Evolutionary conservation across 2,113 vertebrate species (phyloP), one percentile per base, ranked within the genome.

Genomic region (Propithecus coquereli): DNA sequence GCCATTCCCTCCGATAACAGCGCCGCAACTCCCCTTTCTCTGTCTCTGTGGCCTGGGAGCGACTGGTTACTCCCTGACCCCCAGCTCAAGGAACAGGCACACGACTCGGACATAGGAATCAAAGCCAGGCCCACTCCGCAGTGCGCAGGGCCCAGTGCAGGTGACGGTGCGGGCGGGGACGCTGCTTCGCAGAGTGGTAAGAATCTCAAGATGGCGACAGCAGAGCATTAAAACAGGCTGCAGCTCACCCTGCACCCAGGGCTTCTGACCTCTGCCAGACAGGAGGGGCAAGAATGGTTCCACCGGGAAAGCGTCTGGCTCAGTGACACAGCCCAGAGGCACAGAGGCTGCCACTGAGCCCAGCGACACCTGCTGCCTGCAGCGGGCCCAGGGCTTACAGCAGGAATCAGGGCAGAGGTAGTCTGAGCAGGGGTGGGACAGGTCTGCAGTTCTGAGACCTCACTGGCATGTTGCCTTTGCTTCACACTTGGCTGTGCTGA

Each of bases 21-120:
- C 9, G 1, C 3, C 7, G 34, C 61, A 9, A 5, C 16, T 34
- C 3, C 9, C 32, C 20, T 8, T 4, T 47, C 14, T 34, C 30
- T 3, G 11, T 89, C 0, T 0, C 0, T 1, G 4, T 14, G 59
- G 22, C 47, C 61, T 59, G 7, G 27, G 14, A 18, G 27, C 57
- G 27, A 34, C 87, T 84, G 23, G 3, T 22, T 11, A 34, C 37
- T 11, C 68, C 30, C 34, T 32, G 14, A 20, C 6, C 3, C 40
- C 40, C 27, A 13, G 74, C 40, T 68, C 66, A 40, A 6, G 1
- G 43, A 63, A 10, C 10, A 4, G 20, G 79, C 34, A 23, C 8
- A 43, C 1, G 17, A 37, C 59, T 37, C 50, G 47, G 32, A n/a
- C 1, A 13, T 2, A 13, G 9, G 32, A 59, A 70, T 57, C 52